Conservation (phyloP, 2,113 vertebrate species). For the Cyanoramphus novaezelandiae region DNA sequence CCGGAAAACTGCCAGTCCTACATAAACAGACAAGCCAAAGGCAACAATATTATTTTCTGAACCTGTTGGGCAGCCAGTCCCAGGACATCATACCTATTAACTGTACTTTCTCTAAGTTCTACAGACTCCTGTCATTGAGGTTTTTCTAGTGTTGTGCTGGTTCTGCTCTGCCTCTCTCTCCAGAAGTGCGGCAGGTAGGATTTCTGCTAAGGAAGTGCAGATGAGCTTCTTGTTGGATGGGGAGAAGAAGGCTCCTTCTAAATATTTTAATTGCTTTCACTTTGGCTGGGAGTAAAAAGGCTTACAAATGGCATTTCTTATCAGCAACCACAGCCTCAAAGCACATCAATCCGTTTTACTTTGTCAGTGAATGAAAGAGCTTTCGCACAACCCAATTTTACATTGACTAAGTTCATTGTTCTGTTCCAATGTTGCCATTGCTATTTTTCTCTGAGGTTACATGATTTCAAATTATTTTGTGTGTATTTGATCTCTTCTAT, state of each 20-base stretch:
- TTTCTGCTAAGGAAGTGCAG: not conserved
- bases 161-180: not conserved
- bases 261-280: conserved; percentile 43
- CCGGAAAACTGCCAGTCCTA: not conserved
- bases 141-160: not conserved
- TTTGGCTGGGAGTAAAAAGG: not conserved
- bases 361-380: not conserved
- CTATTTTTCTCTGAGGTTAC: conserved; percentile 20
- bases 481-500: conserved; percentile 3
- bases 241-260: not conserved
- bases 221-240: not conserved
- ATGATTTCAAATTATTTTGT: conserved; percentile 26
- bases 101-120: not conserved
- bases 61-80: not conserved
- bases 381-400: not conserved
- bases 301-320: conserved; percentile 40
- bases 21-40: not conserved
- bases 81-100: not conserved
- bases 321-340: conserved; percentile 17
- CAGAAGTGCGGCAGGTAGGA: not conserved
- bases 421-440: not conserved
- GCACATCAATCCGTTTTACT: conserved; percentile 1
- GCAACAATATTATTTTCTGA: not conserved
- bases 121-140: not conserved
- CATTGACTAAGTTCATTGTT: conserved; percentile 6